These are phyloP conservation scores for Stegodyphus dumicola DNA, from an alignment of 1,140 invertebrate species.

Conservation along the genomic window DNA sequence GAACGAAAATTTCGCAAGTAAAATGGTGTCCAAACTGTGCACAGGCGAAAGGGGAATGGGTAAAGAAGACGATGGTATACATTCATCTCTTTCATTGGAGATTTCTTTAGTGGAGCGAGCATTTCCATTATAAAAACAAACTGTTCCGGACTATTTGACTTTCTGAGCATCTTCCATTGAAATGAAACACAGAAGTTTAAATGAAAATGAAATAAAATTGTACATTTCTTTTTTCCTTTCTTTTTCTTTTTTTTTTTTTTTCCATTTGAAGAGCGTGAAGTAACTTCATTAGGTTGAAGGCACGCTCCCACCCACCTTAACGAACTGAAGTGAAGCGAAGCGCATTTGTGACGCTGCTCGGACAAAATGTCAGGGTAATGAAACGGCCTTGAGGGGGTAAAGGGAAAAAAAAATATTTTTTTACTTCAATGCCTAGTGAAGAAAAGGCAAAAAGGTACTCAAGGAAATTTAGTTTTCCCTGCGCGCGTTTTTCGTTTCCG, in stretches of 20 bases:
- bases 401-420: not conserved
- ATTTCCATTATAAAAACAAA: not conserved
- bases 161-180: too few relatives aligned
- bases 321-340: slow-evolving; percentile 25
- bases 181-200: slow-evolving; percentile 25
- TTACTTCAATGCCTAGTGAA: not conserved
- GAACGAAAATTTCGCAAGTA: not conserved
- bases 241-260: not conserved
- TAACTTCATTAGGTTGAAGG: slow-evolving; percentile 13
- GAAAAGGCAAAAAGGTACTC: not conserved
- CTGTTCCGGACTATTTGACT: too few relatives aligned
- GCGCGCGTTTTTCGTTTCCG: slow-evolving; percentile 16
- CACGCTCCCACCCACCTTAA: not conserved
- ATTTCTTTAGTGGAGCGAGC: not conserved
- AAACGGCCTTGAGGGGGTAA: slow-evolving; percentile 8
- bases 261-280: slow-evolving; percentile 1
- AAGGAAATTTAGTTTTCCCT: slow-evolving; percentile 7
- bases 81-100: not conserved
- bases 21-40: too few relatives aligned
- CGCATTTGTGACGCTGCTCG: slow-evolving; percentile 7
- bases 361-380: slow-evolving; percentile 13
- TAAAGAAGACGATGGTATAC: not conserved
- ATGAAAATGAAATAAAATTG: slow-evolving; percentile 28
- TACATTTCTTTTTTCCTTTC: slow-evolving; percentile 26
- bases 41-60: not conserved